These are phyloP conservation scores for Cathartes aura DNA, from an alignment of 2,113 vertebrate species.

Conservation along the genomic window DNA sequence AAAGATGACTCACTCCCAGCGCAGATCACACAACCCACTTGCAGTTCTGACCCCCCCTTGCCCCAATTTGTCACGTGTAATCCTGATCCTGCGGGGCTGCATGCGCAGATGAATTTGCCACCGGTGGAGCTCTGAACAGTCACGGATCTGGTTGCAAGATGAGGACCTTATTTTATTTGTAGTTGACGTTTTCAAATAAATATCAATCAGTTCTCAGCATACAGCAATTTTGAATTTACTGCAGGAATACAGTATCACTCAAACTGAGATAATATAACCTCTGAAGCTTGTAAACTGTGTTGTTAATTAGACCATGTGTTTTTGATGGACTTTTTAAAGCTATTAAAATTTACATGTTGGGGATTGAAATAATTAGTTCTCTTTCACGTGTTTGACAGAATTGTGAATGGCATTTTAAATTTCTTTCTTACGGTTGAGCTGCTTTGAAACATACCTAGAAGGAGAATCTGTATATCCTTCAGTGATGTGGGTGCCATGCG, in stretches of 20 bases:
- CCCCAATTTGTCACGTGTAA: fast-evolving
- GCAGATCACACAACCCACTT: neutral
- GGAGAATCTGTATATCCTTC: neutral
- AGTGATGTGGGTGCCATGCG: neutral
- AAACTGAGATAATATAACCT: slow-evolving; percentile 11
- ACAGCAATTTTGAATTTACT: slow-evolving; percentile 3
- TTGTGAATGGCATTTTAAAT: slow-evolving; percentile 31
- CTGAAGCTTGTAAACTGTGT: slow-evolving; percentile 31
- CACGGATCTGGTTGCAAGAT: neutral
- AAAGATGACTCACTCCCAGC: neutral
- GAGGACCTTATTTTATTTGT: neutral
- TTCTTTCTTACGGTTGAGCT: neutral
- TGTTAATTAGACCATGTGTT: slow-evolving; percentile 48
- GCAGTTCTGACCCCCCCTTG: neutral
- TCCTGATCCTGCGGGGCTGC: neutral
- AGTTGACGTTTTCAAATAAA: slow-evolving; percentile 8
- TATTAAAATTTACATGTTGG: slow-evolving; percentile 27
- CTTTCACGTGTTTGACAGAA: slow-evolving; percentile 35
- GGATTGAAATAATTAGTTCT: slow-evolving; percentile 46
- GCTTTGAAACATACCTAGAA: neutral
- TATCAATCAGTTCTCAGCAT: neutral
- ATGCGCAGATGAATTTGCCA: neutral
- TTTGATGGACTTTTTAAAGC: slow-evolving; percentile 47
- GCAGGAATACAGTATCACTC: neutral
- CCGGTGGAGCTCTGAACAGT: neutral